Base-by-base conservation (phyloP, 2,797 vertebrate species). In the Hephaestus fuliginosus region DNA sequence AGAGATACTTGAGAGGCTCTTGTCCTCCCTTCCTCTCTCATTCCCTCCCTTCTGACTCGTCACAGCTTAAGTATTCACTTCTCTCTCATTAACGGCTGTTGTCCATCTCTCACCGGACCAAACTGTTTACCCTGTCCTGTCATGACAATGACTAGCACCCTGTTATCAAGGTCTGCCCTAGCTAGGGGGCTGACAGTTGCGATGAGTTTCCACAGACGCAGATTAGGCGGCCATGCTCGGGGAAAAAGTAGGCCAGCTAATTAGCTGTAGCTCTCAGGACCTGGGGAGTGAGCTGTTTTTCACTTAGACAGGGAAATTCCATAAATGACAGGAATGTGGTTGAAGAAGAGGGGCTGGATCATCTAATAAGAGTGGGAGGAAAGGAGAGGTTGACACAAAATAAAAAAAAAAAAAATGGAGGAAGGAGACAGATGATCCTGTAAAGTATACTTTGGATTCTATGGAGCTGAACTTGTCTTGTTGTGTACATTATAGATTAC, bases 21-120 rank as follows among this genome's bases (percentile, higher is more conserved):
- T 74, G 72, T 89, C 90, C 91, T 92, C 91, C 82, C 79, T 86
- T 83, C 57, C 80, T 80, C 80, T 80, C 81, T 82, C 72, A 5
- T 39, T 84, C 67, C 83, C 85, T 82, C 57, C 85, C 81, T 67
- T 81, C 74, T 76, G 78, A 80, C 85, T 90, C 62, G 41, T 90
- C 88, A 88, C 72, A 76, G 80, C 82, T 93, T 70, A 80, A 86
- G 83, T 82, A 91, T 93, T 94, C 80, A 84, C 88, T 92, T 89
- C 86, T 93, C 82, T 86, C 90, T 95, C 92, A 93, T 95, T 95
- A 95, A 91, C 71, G 30, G 72, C 70, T 70, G 89, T 78, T 84
- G 79, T 55, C 88, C 84, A 89, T 95, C 86, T 46, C 78, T 93
- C 85, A 86, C 76, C 57, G 75, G 66, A 74, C 74, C 72, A 77